Base-by-base conservation (phyloP, 1,140 invertebrate genomes). In the Phenacoccus solenopsis region DNA sequence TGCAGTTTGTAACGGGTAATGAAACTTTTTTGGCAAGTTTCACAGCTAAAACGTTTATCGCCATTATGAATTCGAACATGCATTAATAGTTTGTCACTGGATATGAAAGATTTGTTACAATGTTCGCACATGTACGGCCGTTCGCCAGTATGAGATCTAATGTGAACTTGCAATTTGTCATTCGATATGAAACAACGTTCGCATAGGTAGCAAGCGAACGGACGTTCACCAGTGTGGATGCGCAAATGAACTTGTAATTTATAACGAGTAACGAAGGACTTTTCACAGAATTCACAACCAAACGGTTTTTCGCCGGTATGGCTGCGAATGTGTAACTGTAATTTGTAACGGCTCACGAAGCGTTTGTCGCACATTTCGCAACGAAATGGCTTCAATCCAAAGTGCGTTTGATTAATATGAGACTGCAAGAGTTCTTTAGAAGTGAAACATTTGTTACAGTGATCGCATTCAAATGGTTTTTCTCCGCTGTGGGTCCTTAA, bases 361-460 rank as follows among this genome's bases (percentile, higher is more conserved):
- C 68, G 84, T 75, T 88, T 89, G 0, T 87, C 87, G 75, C 89
- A 91, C 1, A 88, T 76, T 72, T 86, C 84, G 75, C 89, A 91
- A 28, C 84, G 84, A 75, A 84, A 90, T 1, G 87, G 86, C 70
- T 87, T 83, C 75, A 90, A 87, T 13, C 87, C 87, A 1, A 86
- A 87, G 76, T 90, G 88, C 28, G 86, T 86, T 3, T 84, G 79
- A 22, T 72, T 67, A 56, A 89, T 78, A 79, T 91, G 89, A 9
- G 88, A 75, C 71, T 80, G 76, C 25, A 87, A 74, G 61, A 84
- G 80, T 68, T 81, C 83, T 70, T 83, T 82, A 57, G 81, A 79
- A 0, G 81, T 86, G 75, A 83, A 87, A 72, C 77, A 78, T 70
- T 85, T 84, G 12, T 83, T 81, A 75, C 90, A 92, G 3, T 85